Conservation (phyloP, 2,113 vertebrate species). For the Hemicordylus capensis region DNA sequence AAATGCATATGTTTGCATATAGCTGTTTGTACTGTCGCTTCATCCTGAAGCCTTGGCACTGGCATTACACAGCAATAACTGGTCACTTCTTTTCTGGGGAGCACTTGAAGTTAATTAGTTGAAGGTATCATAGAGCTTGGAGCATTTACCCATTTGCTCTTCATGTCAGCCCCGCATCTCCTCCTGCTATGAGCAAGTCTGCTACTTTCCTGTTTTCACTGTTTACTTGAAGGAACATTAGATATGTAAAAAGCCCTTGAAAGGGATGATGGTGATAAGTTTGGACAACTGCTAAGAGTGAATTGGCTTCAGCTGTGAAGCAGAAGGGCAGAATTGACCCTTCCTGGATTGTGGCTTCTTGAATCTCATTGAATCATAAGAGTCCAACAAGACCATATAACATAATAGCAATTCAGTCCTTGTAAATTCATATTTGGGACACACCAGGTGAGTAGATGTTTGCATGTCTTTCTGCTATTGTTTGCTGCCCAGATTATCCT, state of each 20-base stretch:
- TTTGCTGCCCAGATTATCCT: not conserved
- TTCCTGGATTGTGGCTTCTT: not conserved
- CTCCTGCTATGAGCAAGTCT: not conserved
- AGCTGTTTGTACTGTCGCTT: too few relatives aligned
- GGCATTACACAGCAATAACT: not conserved
- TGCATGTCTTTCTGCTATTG: not conserved
- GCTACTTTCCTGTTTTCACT: not conserved
- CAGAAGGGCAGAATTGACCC: not conserved
- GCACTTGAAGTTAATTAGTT: not conserved
- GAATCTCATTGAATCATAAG: not conserved
- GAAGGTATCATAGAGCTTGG: not conserved
- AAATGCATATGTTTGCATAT: not conserved
- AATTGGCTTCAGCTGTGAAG: not conserved
- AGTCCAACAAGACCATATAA: not conserved
- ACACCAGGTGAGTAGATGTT: not conserved
- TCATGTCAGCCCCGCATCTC: not conserved
- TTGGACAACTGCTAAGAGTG: not conserved
- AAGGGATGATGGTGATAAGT: not conserved
- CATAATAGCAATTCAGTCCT: not conserved
- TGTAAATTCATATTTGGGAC: not conserved
- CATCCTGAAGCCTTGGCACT: too few relatives aligned
- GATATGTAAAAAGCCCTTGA: not conserved
- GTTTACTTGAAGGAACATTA: not conserved
- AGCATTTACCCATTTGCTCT: not conserved
- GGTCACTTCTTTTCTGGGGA: not conserved